Evolutionary conservation across 2,888 invertebrate species (phyloP).

Genomic region (Drosophila flavopinicola): DNA sequence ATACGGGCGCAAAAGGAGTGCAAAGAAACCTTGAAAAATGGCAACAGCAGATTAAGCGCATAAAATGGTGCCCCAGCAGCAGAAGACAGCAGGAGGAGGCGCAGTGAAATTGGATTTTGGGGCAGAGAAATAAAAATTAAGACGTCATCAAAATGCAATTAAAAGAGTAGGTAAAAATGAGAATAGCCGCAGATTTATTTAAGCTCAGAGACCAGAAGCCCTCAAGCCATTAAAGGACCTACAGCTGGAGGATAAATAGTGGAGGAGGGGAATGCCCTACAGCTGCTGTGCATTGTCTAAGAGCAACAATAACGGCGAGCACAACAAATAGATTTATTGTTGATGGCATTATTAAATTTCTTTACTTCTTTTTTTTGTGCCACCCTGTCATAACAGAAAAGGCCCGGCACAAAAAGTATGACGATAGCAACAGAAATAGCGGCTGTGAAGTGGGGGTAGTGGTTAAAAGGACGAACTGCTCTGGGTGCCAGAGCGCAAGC

Average conservation of each 20-base stretch:
- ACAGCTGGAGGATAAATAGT: constrained; percentile 5
- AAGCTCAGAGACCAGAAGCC: constrained; percentile 47
- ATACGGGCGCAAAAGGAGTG: constrained; percentile 14
- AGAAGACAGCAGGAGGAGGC: background rate
- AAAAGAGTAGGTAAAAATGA: constrained; percentile 75
- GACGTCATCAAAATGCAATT: constrained; percentile 80
- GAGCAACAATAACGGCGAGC: constrained; percentile 48
- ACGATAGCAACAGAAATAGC: constrained; percentile 30
- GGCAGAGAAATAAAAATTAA: constrained; percentile 71
- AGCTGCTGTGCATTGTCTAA: constrained; percentile 53
- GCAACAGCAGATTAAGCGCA: constrained; percentile 78
- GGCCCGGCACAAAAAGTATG: constrained; percentile 42
- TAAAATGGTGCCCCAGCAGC: constrained; percentile 50
- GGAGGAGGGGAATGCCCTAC: background rate
- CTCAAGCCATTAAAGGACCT: constrained; percentile 35
- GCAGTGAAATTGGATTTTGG: constrained; percentile 52
- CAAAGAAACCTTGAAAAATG: constrained; percentile 68
- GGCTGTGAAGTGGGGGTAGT: background rate
- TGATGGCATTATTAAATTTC: constrained; percentile 80
- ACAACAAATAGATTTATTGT: constrained; percentile 79
- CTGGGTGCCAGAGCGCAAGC: constrained; percentile 51
- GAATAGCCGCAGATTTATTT: constrained; percentile 75
- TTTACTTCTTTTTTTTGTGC: constrained; percentile 40
- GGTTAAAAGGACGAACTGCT: constrained; percentile 3
- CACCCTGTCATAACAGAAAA: constrained; percentile 68